These are phyloP conservation scores for Notiomystis cincta DNA, from an alignment of 2,113 vertebrate genomes.

Conservation along the genomic window DNA sequence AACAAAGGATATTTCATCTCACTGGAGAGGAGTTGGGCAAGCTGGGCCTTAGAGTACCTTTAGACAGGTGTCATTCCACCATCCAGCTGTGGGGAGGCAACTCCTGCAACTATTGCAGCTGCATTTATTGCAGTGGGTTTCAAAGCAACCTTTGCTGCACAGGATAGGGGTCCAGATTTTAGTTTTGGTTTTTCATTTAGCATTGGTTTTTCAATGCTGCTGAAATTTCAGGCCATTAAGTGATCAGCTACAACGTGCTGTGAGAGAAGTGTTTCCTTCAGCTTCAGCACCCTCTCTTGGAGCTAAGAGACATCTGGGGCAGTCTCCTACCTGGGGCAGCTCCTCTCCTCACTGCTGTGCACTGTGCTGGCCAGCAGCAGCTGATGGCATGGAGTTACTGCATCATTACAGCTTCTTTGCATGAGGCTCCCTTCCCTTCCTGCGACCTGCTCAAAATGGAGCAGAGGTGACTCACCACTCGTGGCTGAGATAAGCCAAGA, in stretches of 20 bases:
- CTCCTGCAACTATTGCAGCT: background rate
- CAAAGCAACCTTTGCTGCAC: background rate
- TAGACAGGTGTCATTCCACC: background rate
- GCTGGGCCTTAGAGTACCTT: background rate
- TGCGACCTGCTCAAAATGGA: background rate
- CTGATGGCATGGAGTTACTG: background rate
- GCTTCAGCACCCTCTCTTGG: background rate
- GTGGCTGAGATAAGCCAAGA: background rate
- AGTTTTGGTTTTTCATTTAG: too few species aligned
- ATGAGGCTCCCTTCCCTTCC: background rate
- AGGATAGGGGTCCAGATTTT: background rate
- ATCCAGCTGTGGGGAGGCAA: background rate
- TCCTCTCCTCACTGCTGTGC: background rate
- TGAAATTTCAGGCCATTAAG: background rate
- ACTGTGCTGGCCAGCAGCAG: background rate
- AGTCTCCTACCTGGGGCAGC: background rate
- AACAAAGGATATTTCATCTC: background rate
- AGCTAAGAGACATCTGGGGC: background rate
- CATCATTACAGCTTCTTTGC: background rate
- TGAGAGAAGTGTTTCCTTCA: background rate
- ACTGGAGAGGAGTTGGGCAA: background rate
- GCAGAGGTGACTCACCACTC: background rate
- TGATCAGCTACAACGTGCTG: background rate
- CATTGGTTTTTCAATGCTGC: background rate
- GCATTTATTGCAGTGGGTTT: background rate